Evolutionary conservation across 2,888 invertebrate species (phyloP).

Genomic region (Tipula unca): DNA sequence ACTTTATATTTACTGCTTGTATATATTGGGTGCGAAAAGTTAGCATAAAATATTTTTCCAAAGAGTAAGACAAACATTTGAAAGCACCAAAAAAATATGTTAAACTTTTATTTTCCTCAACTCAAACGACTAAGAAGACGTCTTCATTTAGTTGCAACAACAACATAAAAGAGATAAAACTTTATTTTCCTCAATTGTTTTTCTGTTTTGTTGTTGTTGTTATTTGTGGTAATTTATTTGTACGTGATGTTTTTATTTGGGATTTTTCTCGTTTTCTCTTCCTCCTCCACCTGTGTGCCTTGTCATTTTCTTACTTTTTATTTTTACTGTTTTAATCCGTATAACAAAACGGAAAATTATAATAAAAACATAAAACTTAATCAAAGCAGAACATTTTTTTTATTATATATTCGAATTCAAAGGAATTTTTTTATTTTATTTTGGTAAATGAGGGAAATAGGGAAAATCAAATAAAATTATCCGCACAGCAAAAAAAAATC

Average conservation of each 20-base stretch:
- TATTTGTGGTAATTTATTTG: constrained; percentile 14
- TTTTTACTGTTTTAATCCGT: not conserved
- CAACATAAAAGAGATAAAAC: constrained; percentile 8
- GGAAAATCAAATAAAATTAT: not conserved
- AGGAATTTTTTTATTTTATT: not conserved
- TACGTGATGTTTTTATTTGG: not conserved
- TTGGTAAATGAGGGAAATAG: not conserved
- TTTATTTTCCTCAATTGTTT: constrained; percentile 8
- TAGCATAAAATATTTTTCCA: not conserved
- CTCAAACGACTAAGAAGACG: not conserved
- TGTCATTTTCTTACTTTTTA: not conserved
- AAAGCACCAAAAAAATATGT: not conserved
- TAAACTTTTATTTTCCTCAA: not conserved
- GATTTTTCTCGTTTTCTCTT: not conserved
- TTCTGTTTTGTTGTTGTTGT: not conserved
- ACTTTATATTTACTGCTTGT: not conserved
- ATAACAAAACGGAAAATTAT: constrained; percentile 14
- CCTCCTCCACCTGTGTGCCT: not conserved
- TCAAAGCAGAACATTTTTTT: not conserved
- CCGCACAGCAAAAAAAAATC: not conserved
- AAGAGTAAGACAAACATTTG: not conserved
- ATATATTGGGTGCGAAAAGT: not conserved
- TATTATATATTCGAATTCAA: not conserved
- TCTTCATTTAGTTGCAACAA: not conserved
- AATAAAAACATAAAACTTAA: constrained; percentile 2